Percentiles rank a stretch among this genome's conserved stretches.
Evolutionary conservation across 2,888 invertebrate species (phyloP).

Genomic region (Trisateles emortualis): DNA sequence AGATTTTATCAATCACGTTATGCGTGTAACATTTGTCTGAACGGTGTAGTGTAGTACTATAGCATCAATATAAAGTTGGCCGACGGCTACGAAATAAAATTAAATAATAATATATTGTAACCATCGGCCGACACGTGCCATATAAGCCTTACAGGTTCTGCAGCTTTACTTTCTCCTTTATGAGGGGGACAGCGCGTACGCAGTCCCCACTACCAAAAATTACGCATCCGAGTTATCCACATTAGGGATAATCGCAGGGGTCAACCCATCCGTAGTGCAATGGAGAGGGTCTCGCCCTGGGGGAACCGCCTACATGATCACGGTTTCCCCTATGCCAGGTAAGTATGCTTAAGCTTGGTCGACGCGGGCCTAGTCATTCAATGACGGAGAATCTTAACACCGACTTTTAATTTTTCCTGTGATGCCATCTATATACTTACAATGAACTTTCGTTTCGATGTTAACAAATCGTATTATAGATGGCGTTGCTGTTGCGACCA

Average conservation of each 20-base stretch:
- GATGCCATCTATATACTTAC: not conserved
- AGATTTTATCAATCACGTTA: too few species aligned
- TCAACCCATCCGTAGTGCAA: constrained; percentile 2
- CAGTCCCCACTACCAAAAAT: constrained; percentile 3
- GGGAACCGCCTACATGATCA: constrained; percentile 2
- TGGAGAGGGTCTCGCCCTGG: constrained; percentile 2
- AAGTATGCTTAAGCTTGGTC: not conserved
- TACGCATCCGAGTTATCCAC: constrained; percentile 3
- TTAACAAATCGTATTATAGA: too few species aligned
- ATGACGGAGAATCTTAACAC: constrained; percentile 3
- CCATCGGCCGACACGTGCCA: too few species aligned
- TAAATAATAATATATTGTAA: too few species aligned
- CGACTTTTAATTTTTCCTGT: constrained; percentile 8
- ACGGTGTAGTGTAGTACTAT: too few species aligned
- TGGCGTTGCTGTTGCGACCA: not conserved
- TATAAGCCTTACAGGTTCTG: too few species aligned
- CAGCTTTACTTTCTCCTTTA: too few species aligned
- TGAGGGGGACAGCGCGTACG: constrained; percentile 2
- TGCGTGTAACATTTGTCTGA: too few species aligned
- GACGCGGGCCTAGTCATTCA: not conserved
- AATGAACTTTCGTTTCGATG: too few species aligned
- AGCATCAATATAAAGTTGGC: too few species aligned
- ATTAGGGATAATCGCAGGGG: constrained; percentile 4
- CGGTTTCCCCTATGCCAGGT: constrained; percentile 2
- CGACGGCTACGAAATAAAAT: too few species aligned